phyloP scores from a whole-genome alignment of 1,140 invertebrate genomes.

The Eumeta japonica region DNA sequence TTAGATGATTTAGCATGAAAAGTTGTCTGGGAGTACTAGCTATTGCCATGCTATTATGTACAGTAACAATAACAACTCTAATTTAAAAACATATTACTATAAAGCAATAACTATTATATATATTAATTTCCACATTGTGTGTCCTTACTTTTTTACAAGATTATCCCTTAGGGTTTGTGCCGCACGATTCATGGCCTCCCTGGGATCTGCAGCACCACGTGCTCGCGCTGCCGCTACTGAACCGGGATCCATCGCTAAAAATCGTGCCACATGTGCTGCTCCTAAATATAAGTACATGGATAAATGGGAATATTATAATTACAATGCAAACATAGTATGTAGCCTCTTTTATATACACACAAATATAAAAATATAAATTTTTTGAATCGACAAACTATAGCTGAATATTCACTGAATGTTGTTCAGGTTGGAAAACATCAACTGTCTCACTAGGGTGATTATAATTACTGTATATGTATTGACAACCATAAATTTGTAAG shows the following conservation, averaged over 20 bases:
- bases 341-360: too few species aligned
- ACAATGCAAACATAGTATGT: not conserved
- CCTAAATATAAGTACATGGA: too few species aligned
- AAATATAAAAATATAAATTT: not conserved
- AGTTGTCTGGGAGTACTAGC: too few species aligned
- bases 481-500: too few species aligned
- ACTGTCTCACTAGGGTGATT: too few species aligned
- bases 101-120: too few species aligned
- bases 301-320: not conserved
- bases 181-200: constrained; percentile 81
- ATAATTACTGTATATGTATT: too few species aligned
- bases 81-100: too few species aligned
- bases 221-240: constrained; percentile 81
- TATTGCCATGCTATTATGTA: too few species aligned
- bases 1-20: too few species aligned
- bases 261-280: constrained; percentile 92
- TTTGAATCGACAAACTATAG: not conserved
- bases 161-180: constrained; percentile 67
- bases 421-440: too few species aligned
- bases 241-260: constrained; percentile 91
- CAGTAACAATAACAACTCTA: too few species aligned
- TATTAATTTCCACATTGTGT: not conserved
- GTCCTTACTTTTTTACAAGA: constrained; percentile 32
- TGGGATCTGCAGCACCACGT: constrained; percentile 62
- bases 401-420: not conserved